Base-by-base conservation (phyloP, 2,888 invertebrate species). In the Synanthedon vespiformis region DNA sequence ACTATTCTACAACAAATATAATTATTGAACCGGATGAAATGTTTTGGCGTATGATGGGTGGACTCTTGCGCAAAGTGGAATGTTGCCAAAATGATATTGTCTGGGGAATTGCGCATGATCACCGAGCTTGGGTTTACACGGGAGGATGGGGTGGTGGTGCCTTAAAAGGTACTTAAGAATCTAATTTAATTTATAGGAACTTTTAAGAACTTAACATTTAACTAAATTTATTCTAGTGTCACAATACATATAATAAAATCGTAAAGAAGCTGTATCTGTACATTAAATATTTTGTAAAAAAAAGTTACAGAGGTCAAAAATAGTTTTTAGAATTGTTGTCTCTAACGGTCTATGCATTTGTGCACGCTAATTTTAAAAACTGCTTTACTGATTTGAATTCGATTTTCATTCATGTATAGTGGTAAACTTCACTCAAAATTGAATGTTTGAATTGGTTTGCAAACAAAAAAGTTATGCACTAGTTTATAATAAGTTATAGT, bases 31-130 rank as follows among this genome's bases (percentile, higher is more conserved):
- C 93, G 54, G 89, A 91, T 61, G 92, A 93, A 67, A 92, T 95
- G 89, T 92, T 92, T 71, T 96, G 95, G 95, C 89, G 94, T 47
- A 93, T 94, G 79, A 90, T 96, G 65, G 96, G 96, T 4, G 97
- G 97, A 0, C 95, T 97, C 78, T 88, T 97, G 60, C 89, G 92
- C 56, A 89, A 91, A 63, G 90, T 97, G 0, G 95, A 95, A 72
- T 90, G 92, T 51, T 93, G 93, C 68, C 88, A 89, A 52, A 89
- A 89, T 52, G 95, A 95, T n/a, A 90, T 96, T 12, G 92, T 93
- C n/a, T 97, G 97, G 97, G 96, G 94, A 1, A 90, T 97, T 58
- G 94, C 95, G 14, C 94, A 94, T 71, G 95, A 97, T 73, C 93
- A 92, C 65, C 92, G 94, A 34, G 93, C 93, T n/a, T 97, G 95